phyloP scores from a whole-genome alignment of 2,888 invertebrate genomes.

The Caenorhabditis zanzibari region DNA sequence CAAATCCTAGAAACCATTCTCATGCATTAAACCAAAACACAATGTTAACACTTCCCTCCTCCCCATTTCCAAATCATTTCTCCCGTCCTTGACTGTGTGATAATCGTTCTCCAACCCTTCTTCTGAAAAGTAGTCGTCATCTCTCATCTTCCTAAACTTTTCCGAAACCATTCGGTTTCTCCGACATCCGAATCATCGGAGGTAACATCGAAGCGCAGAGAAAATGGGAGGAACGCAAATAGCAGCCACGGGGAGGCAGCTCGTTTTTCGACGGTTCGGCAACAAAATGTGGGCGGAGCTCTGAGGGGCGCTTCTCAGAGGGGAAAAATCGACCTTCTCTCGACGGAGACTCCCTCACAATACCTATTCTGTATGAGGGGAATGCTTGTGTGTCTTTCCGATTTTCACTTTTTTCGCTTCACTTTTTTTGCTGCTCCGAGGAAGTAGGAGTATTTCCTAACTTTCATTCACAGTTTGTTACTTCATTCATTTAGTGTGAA shows the following conservation, averaged over 20 bases:
- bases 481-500: background rate
- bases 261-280: slow-evolving; percentile 59
- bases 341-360: slow-evolving; percentile 43
- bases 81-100: slow-evolving; percentile 47
- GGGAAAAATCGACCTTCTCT: slow-evolving; percentile 20
- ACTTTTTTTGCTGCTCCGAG: slow-evolving; percentile 21
- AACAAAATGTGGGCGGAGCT: slow-evolving; percentile 57
- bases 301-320: slow-evolving; percentile 45
- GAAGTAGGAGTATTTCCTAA: slow-evolving; percentile 5
- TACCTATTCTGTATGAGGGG: slow-evolving; percentile 36
- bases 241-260: slow-evolving; percentile 26
- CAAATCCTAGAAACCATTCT: background rate
- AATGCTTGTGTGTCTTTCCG: slow-evolving; percentile 59
- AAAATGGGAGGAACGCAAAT: slow-evolving; percentile 58
- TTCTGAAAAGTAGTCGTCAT: slow-evolving; percentile 40
- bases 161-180: slow-evolving; percentile 3
- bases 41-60: slow-evolving; percentile 26
- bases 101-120: slow-evolving; percentile 18
- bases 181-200: slow-evolving; percentile 1
- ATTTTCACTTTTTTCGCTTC: slow-evolving; percentile 41
- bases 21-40: slow-evolving; percentile 43
- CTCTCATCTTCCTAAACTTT: slow-evolving; percentile 3
- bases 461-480: slow-evolving; percentile 19
- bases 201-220: slow-evolving; percentile 18
- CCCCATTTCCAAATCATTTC: slow-evolving; percentile 23